These are phyloP conservation scores for Nothobranchius furzeri DNA, from an alignment of 2,113 vertebrate genomes.

Conservation along the genomic window DNA sequence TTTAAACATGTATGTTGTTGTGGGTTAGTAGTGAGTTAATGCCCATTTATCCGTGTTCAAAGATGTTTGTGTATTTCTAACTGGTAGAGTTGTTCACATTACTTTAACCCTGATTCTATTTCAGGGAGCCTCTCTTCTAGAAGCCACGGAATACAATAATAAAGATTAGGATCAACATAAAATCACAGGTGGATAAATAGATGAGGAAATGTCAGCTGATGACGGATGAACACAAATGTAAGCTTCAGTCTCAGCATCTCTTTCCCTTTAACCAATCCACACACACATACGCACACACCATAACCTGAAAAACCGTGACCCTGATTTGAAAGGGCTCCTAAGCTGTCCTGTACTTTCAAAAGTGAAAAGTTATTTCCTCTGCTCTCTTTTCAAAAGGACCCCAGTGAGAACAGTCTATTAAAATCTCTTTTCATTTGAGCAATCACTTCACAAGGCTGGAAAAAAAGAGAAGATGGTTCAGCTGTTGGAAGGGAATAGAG, in stretches of 20 bases:
- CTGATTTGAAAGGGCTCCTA: constrained; percentile 20
- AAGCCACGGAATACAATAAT: too few relatives aligned
- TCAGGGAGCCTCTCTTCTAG: too few relatives aligned
- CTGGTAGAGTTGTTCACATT: too few relatives aligned
- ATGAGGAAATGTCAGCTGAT: background rate
- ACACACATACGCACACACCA: background rate
- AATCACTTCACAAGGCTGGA: constrained; percentile 56
- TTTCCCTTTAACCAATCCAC: too few relatives aligned
- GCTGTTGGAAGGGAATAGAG: constrained; percentile 48
- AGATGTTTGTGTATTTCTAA: too few relatives aligned
- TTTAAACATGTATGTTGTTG: too few relatives aligned
- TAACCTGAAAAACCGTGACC: constrained; percentile 25
- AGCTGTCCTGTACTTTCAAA: constrained; percentile 13
- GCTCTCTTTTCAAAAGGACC: constrained; percentile 50
- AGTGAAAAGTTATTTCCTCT: constrained; percentile 40
- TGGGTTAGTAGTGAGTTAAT: too few relatives aligned
- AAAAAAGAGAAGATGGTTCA: constrained; percentile 55
- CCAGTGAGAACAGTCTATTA: constrained; percentile 61
- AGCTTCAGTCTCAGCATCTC: background rate
- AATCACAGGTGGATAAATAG: too few relatives aligned
- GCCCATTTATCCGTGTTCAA: too few relatives aligned
- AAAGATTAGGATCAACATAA: too few relatives aligned
- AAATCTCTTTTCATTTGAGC: constrained; percentile 69
- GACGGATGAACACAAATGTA: background rate
- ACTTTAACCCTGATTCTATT: too few relatives aligned